These are phyloP conservation scores for Electrona antarctica DNA, from an alignment of 2,113 vertebrate genomes.

Conservation along the genomic window DNA sequence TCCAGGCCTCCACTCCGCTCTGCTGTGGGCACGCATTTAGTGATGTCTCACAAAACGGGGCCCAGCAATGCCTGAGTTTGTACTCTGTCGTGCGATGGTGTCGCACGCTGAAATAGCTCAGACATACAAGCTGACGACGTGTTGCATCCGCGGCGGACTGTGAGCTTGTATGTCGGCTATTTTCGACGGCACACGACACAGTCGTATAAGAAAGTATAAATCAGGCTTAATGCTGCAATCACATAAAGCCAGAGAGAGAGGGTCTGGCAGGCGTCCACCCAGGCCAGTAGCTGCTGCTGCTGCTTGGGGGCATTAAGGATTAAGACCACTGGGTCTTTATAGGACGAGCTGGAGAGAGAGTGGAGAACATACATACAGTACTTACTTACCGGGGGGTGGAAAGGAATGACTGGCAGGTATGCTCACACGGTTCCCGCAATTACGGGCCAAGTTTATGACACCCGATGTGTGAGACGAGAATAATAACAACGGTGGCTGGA, in stretches of 20 bases:
- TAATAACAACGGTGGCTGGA: too few relatives aligned
- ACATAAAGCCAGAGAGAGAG: slow-evolving; percentile 51
- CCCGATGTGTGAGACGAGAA: too few relatives aligned
- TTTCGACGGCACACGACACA: too few relatives aligned
- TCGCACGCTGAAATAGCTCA: too few relatives aligned
- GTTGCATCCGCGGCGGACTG: too few relatives aligned
- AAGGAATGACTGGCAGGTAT: slow-evolving; percentile 10
- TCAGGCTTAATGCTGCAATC: slow-evolving; percentile 45
- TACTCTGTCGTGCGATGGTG: too few relatives aligned
- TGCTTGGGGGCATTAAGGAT: slow-evolving; percentile 36
- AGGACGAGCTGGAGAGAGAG: slow-evolving; percentile 24
- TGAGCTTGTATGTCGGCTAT: too few relatives aligned
- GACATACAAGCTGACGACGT: too few relatives aligned
- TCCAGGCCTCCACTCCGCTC: slow-evolving; percentile 21
- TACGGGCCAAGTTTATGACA: too few relatives aligned
- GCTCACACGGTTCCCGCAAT: not conserved
- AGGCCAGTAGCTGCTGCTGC: slow-evolving; percentile 32
- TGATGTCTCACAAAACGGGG: slow-evolving; percentile 40
- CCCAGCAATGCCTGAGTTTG: too few relatives aligned
- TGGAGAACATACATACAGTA: not conserved
- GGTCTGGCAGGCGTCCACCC: slow-evolving; percentile 46
- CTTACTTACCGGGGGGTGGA: not conserved
- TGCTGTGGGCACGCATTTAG: slow-evolving; percentile 55
- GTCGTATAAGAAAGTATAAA: slow-evolving; percentile 27
- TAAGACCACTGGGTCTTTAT: slow-evolving; percentile 32